phyloP scores from a whole-genome alignment of 2,888 invertebrate genomes.

The Caenorhabditis angaria region DNA sequence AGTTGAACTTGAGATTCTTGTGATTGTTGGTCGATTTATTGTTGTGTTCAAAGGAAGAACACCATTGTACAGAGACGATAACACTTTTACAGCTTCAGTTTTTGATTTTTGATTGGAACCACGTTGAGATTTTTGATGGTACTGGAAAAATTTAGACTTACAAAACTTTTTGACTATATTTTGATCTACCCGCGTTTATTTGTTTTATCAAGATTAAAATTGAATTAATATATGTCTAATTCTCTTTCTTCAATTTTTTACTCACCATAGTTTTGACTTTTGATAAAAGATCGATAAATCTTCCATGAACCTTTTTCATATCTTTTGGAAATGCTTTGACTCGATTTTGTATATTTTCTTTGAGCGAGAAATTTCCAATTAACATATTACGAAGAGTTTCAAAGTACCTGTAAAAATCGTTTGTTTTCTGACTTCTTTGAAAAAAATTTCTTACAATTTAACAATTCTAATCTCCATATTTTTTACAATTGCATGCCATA shows the following conservation, averaged over 20 bases:
- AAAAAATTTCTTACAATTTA: not conserved
- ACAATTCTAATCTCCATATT: not conserved
- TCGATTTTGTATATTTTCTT: not conserved
- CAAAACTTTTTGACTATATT: not conserved
- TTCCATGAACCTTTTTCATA: constrained; percentile 6
- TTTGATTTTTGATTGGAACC: constrained; percentile 17
- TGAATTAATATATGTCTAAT: not conserved
- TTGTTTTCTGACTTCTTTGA: not conserved
- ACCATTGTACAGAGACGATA: constrained; percentile 10
- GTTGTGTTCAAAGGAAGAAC: constrained; percentile 13
- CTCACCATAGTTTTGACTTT: constrained; percentile 20
- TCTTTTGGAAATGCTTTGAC: constrained; percentile 13
- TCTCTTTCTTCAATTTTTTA: not conserved
- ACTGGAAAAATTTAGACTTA: constrained; percentile 15
- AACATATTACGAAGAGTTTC: constrained; percentile 10
- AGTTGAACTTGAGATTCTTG: not conserved
- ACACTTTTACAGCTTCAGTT: constrained; percentile 20
- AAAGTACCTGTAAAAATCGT: constrained; percentile 11
- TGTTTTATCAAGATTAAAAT: not conserved
- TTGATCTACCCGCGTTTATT: not conserved
- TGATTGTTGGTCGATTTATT: constrained; percentile 4
- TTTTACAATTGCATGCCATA: constrained; percentile 12
- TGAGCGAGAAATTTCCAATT: constrained; percentile 17
- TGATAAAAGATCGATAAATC: constrained; percentile 17
- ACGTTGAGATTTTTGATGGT: constrained; percentile 18